Base-by-base conservation (phyloP, 1,140 invertebrate genomes). In the Triops cancriformis region DNA sequence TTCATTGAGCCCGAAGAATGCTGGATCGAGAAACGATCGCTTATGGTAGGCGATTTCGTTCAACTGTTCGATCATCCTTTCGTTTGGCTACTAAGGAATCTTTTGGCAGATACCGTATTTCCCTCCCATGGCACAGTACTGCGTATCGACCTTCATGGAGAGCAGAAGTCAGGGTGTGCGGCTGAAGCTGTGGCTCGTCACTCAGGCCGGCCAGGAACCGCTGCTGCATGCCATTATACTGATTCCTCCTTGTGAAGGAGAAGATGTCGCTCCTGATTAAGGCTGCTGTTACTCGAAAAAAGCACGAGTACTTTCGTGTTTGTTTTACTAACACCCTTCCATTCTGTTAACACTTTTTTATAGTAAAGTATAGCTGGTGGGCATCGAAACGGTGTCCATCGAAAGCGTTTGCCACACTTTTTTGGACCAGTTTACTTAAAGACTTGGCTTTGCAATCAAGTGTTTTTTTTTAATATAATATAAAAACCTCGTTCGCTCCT, bases 161-260 rank as follows among this genome's bases (percentile, higher is more conserved):
- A 64, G 51, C 3, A 64, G 23, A 64, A 23, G 51, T 23, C 10
- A 64, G 23, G 51, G 18, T 18, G 18, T 64, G 14, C 51, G 51
- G n/a, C 23, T 64, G 51, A 64, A 64, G 23, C 10, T 64, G 14
- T 64, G 51, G 51, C 23, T 64, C 5, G 51, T 64, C 18, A 6
- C 18, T 6, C 51, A 64, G 14, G 5, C 18, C 18, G 51, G 18
- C 51, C n/a, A 18, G 51, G 51, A 64, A 64, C 51, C 51, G 0
- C 6, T 64, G 23, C 18, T 64, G 23, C 51, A 64, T 64, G 51
- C 51, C 5, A 64, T 64, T 64, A 64, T 64, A n/a, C 51, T 12
- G 23, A 64, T 64, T 64, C 51, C 51, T 64, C 51, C 51, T 64
- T 64, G 51, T 64, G 51, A 64, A 64, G 23, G 51, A 18, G 51